Evolutionary conservation across 2,113 vertebrate genomes (phyloP).

Genomic region (Chloropsis hardwickii): DNA sequence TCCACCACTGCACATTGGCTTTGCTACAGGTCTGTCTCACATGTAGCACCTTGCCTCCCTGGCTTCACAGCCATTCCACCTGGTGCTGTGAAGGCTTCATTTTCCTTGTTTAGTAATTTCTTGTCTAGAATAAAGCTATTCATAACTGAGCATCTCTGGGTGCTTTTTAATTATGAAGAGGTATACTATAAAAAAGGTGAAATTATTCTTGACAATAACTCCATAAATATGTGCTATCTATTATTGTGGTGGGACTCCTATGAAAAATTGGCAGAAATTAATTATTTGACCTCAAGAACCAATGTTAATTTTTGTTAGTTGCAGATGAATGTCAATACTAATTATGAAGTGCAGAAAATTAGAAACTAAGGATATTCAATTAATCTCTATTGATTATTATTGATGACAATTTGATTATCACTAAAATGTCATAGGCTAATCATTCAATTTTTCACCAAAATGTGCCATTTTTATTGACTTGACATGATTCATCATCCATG

Average conservation of each 20-base stretch:
- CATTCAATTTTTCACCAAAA: background rate
- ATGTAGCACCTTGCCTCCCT: background rate
- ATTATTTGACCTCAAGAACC: background rate
- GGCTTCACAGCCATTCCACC: background rate
- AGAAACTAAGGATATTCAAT: background rate
- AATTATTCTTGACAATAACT: background rate
- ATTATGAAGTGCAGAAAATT: background rate
- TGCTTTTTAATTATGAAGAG: background rate
- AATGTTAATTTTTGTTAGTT: background rate
- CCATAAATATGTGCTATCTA: background rate
- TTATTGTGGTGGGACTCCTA: background rate
- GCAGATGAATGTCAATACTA: background rate
- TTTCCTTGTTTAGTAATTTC: background rate
- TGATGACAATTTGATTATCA: background rate
- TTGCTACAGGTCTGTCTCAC: background rate
- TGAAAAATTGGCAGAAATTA: background rate
- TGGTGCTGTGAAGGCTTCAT: background rate
- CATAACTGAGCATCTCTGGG: background rate
- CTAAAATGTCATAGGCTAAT: background rate
- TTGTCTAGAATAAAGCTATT: background rate
- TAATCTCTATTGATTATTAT: background rate
- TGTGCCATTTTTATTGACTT: background rate
- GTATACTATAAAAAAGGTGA: background rate
- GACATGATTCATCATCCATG: background rate
- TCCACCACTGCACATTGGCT: accelerated